Conservation (phyloP, 2,888 invertebrate species). For the Brenthis daphne region DNA sequence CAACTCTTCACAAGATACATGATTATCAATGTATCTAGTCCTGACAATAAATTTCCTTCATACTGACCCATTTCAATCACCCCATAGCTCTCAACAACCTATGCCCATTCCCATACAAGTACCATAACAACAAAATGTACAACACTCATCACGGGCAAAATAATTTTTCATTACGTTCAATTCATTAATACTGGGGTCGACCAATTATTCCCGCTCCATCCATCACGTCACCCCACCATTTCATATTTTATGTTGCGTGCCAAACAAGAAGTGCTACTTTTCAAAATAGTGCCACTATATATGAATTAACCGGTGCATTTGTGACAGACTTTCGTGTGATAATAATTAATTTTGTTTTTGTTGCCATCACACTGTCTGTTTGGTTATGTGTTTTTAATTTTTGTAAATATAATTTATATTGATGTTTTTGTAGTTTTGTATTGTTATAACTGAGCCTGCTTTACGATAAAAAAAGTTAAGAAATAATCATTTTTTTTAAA, state of each 20-base stretch:
- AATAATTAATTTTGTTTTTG: not conserved
- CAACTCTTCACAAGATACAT: too few species aligned
- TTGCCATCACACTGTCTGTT: not conserved
- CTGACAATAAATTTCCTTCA: not conserved
- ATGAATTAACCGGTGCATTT: slow-evolving; percentile 2
- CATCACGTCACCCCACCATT: slow-evolving; percentile 70
- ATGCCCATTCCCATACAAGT: not conserved
- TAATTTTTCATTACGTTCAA: slow-evolving; percentile 79
- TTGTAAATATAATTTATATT: not conserved
- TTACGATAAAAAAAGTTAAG: too few species aligned
- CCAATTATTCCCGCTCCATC: slow-evolving; percentile 76
- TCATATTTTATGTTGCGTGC: slow-evolving; percentile 60
- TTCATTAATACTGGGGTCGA: slow-evolving; percentile 75
- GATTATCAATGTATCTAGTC: too few species aligned
- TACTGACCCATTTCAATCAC: not conserved
- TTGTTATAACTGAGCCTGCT: too few species aligned
- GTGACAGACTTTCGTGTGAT: slow-evolving; percentile 11
- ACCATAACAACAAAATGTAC: not conserved
- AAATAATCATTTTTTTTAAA: too few species aligned
- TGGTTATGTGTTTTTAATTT: not conserved
- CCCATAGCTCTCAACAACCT: not conserved
- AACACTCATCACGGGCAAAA: slow-evolving; percentile 54
- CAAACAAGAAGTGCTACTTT: slow-evolving; percentile 33
- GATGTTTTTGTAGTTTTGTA: not conserved
- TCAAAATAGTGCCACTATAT: slow-evolving; percentile 20